Evolutionary conservation across 2,888 invertebrate species (phyloP).

Genomic region (Sarcophaga caerulescens): DNA sequence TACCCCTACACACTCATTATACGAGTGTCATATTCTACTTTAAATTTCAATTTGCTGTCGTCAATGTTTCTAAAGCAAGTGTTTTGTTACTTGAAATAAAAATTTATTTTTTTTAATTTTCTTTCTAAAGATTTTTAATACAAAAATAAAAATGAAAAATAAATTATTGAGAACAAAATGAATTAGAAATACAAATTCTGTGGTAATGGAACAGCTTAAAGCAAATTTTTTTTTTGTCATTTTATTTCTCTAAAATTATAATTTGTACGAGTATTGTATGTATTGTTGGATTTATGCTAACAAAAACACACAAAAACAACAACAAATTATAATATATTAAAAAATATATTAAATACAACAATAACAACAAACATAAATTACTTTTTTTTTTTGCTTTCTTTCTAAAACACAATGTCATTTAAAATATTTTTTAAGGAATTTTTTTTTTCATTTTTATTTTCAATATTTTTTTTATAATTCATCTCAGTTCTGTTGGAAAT

Average conservation of each 20-base stretch:
- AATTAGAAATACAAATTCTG: neutral
- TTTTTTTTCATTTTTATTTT: too few species aligned
- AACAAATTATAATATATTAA: neutral
- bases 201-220: conserved; percentile 52
- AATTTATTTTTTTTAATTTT: neutral
- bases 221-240: conserved; percentile 38
- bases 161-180: too few species aligned
- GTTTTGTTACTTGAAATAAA: conserved; percentile 62
- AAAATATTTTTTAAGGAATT: conserved; percentile 44
- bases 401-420: conserved; percentile 62
- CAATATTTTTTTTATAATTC: conserved; percentile 51
- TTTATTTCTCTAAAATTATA: conserved; percentile 41
- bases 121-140: neutral
- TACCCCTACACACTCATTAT: conserved; percentile 42
- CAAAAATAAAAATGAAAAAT: conserved; percentile 20
- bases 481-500: conserved; percentile 64
- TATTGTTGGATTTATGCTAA: too few species aligned
- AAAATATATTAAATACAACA: conserved; percentile 74
- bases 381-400: conserved; percentile 69
- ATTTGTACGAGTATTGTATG: neutral
- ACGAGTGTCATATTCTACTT: neutral
- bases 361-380: conserved; percentile 65
- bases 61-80: conserved; percentile 79
- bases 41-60: conserved; percentile 72
- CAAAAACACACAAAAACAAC: too few species aligned